Conservation (phyloP, 2,888 invertebrate genomes). For the Nomada hirtipes region DNA sequence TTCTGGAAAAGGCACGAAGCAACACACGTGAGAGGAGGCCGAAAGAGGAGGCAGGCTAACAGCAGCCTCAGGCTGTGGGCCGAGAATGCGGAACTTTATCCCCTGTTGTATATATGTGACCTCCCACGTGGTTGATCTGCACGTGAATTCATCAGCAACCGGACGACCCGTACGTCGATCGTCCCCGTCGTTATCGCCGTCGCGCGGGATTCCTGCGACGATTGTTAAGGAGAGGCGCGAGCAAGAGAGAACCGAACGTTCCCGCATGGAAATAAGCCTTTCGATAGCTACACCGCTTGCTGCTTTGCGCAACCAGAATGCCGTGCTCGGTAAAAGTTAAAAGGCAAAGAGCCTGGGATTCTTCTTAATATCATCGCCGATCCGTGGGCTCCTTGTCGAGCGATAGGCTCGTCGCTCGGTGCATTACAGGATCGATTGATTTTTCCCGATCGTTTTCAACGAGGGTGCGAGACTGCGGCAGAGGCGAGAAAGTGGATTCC, state of each 20-base stretch:
- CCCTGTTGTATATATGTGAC: constrained; percentile 49
- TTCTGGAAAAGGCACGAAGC: constrained; percentile 40
- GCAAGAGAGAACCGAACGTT: constrained; percentile 1
- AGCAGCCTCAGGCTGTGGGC: constrained; percentile 82
- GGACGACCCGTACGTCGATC: constrained; percentile 30
- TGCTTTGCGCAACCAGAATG: constrained; percentile 69
- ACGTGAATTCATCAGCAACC: constrained; percentile 71
- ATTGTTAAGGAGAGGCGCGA: constrained; percentile 30
- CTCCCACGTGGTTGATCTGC: constrained; percentile 72
- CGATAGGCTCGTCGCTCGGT: not conserved
- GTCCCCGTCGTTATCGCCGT: constrained; percentile 31
- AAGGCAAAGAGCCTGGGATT: constrained; percentile 59
- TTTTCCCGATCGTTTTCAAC: not conserved
- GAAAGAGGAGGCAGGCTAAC: constrained; percentile 63
- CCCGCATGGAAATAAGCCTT: constrained; percentile 58
- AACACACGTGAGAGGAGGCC: not conserved
- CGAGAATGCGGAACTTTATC: constrained; percentile 83
- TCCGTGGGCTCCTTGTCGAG: not conserved
- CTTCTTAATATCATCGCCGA: constrained; percentile 60
- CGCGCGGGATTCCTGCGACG: constrained; percentile 11
- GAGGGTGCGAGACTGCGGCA: too few species aligned
- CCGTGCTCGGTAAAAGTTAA: constrained; percentile 61
- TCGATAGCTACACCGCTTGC: constrained; percentile 24
- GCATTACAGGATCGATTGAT: not conserved
- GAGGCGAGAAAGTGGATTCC: too few species aligned